phyloP scores from a whole-genome alignment of 2,888 invertebrate species.

The Tinea semifulvella region DNA sequence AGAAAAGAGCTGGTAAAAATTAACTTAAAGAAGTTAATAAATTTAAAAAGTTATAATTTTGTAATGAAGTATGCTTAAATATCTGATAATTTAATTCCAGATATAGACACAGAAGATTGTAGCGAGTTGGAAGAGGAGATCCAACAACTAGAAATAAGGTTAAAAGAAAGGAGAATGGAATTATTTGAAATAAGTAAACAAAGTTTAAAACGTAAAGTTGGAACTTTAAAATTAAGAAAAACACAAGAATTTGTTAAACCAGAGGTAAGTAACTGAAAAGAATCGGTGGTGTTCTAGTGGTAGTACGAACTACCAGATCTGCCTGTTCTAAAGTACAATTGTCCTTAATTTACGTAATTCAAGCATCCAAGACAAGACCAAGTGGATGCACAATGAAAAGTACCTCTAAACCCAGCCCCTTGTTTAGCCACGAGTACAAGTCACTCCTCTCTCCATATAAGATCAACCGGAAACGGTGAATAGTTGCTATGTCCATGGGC shows the following conservation, averaged over 20 bases:
- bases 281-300: too few relatives aligned
- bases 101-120: constrained; percentile 28
- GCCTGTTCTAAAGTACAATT: too few relatives aligned
- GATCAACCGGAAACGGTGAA: too few relatives aligned
- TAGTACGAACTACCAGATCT: too few relatives aligned
- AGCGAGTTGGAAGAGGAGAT: constrained; percentile 39
- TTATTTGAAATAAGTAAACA: constrained; percentile 41
- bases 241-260: constrained; percentile 33
- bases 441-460: too few relatives aligned
- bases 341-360: too few relatives aligned
- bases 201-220: constrained; percentile 28
- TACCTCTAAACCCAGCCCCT: too few relatives aligned
- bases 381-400: too few relatives aligned
- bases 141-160: constrained; percentile 30
- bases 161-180: constrained; percentile 38
- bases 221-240: neutral
- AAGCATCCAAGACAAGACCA: too few relatives aligned
- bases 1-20: constrained; percentile 30
- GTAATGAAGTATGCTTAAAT: neutral
- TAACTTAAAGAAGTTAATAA: neutral
- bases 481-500: too few relatives aligned
- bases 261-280: constrained; percentile 35
- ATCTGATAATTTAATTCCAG: neutral
- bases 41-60: neutral
- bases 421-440: too few relatives aligned